phyloP scores from a whole-genome alignment of 2,888 invertebrate species.

The Cerceris rybyensis region DNA sequence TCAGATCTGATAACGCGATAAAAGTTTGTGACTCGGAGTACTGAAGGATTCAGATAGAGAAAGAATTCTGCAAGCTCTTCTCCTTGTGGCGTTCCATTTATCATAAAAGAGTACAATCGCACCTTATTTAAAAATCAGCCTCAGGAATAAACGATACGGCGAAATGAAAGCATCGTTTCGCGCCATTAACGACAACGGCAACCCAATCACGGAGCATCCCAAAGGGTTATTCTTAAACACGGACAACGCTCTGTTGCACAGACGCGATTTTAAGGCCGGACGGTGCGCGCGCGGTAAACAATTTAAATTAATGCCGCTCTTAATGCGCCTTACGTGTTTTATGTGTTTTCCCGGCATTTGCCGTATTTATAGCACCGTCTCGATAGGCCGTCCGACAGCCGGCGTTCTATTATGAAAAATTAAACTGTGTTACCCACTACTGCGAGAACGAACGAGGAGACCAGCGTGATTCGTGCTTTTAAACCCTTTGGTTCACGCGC shows the following conservation, averaged over 20 bases:
- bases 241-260: slow-evolving; percentile 4
- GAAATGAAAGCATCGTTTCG: too few relatives aligned
- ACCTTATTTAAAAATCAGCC: too few relatives aligned
- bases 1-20: neutral
- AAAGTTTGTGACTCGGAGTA: neutral
- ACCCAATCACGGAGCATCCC: neutral
- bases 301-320: slow-evolving; percentile 70
- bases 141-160: too few relatives aligned
- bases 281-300: slow-evolving; percentile 52
- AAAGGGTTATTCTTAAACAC: slow-evolving; percentile 25
- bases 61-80: neutral
- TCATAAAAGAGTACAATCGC: too few relatives aligned
- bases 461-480: too few relatives aligned
- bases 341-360: slow-evolving; percentile 65
- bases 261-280: slow-evolving; percentile 27
- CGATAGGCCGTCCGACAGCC: slow-evolving; percentile 1
- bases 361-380: slow-evolving; percentile 61
- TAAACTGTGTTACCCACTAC: slow-evolving; percentile 5
- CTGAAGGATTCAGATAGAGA: neutral
- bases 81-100: too few relatives aligned
- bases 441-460: neutral
- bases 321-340: slow-evolving; percentile 67
- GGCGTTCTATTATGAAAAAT: slow-evolving; percentile 45
- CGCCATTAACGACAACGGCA: slow-evolving; percentile 1
- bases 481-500: neutral